Percentiles rank a stretch among this genome's conserved stretches.
These are phyloP conservation scores for Noctua janthe DNA, from an alignment of 2,888 invertebrate species.

Conservation along the genomic window DNA sequence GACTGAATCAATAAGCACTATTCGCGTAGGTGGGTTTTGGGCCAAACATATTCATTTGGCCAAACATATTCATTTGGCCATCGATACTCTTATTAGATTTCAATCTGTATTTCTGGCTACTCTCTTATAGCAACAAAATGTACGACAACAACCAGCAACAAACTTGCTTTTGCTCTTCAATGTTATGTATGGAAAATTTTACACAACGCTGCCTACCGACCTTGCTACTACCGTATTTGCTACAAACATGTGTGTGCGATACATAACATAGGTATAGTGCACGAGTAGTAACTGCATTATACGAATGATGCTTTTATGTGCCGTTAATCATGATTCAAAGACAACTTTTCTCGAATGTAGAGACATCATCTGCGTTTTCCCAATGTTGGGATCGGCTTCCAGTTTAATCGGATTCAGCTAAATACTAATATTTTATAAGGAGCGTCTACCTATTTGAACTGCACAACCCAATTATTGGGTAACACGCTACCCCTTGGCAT, in stretches of 20 bases:
- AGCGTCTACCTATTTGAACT: neutral
- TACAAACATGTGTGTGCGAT: conserved; percentile 32
- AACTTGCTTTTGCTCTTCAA: conserved; percentile 1
- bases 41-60: neutral
- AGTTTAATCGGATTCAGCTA: neutral
- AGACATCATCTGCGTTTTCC: neutral
- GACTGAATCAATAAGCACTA: neutral
- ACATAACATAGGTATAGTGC: conserved; percentile 23
- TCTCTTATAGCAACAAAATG: conserved; percentile 7
- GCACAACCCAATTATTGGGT: neutral
- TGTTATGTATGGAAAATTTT: conserved; percentile 52
- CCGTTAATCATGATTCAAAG: conserved; percentile 1
- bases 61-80: neutral
- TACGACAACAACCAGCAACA: conserved; percentile 3
- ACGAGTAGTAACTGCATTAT: conserved; percentile 26
- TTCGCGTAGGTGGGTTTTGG: neutral
- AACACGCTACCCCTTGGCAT: neutral
- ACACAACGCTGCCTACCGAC: conserved; percentile 25
- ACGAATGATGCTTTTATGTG: conserved; percentile 10
- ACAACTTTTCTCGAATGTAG: neutral
- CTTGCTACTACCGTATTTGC: conserved; percentile 50
- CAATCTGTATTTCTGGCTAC: neutral
- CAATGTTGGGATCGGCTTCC: neutral
- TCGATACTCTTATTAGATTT: neutral
- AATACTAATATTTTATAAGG: neutral